Base-by-base conservation (phyloP, 2,797 vertebrate genomes). In the Arremon aurantiirostris region DNA sequence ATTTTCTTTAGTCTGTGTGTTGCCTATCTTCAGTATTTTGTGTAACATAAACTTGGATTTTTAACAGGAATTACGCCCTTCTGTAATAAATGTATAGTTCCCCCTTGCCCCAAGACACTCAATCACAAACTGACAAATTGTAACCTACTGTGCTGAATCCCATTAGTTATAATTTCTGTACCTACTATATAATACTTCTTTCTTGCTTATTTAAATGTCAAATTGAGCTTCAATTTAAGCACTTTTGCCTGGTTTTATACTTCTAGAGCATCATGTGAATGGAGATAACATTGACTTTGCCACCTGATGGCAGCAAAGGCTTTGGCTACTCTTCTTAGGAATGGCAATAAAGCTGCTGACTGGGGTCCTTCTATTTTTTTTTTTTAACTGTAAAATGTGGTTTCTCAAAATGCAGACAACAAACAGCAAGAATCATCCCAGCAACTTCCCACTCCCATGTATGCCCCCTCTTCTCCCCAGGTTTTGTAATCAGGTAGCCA, bases 241-340 rank as follows among this genome's bases (percentile, higher is more conserved):
- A 28, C 9, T 76, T 42, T 59, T 64, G 8, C 19, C 28, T 46
- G 24, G 16, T 60, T 70, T 71, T 57, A 32, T 9, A 60, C 5
- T 20, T 42, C 9, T 11, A 9, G 23, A 24, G 13, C 16, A 35
- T 70, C 30, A 2, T 46, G 42, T 49, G 60, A 28, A 23, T 41
- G 37, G 41, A 27, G 42, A 5, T 18, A 14, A 11, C 0, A 6
- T 16, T 30, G 41, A 12, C 39, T 73, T 53, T 71, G 88, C 98
- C 98, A 97, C 98, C 70, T 77, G 98, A 89, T 98, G 98, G 97
- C 98, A 97, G 96, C 96, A 97, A 94, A 97, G 44, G 27, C 95
- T 95, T 97, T 93, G 68, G 53, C 55, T 61, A 8, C 27, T 44
- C 18, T 56, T 32, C 6, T 61, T 49, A 28, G 6, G 4, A 56